Percentiles rank a stretch among this genome's conserved stretches.
These are phyloP conservation scores for Cyanocitta stelleri DNA, from an alignment of 2,113 vertebrate genomes.

Conservation along the genomic window DNA sequence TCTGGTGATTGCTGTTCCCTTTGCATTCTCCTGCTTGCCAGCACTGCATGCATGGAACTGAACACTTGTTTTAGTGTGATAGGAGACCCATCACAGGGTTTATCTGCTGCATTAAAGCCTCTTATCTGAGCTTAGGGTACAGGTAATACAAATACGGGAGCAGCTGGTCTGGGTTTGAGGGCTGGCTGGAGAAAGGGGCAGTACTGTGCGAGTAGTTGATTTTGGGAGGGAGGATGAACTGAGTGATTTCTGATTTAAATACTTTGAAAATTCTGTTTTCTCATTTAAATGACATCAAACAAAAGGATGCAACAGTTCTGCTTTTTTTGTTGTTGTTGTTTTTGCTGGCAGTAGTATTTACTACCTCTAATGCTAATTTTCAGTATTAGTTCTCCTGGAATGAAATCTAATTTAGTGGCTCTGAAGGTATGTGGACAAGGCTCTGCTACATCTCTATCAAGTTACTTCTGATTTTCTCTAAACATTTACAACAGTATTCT, in stretches of 20 bases:
- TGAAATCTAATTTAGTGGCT: not conserved
- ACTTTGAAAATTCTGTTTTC: not conserved
- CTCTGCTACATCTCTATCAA: not conserved
- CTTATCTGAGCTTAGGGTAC: not conserved
- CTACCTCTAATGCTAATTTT: not conserved
- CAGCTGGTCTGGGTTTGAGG: not conserved
- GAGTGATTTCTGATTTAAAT: not conserved
- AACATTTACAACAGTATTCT: not conserved
- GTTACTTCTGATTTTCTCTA: not conserved
- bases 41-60: fast-evolving
- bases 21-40: not conserved
- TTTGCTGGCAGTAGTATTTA: not conserved
- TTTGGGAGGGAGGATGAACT: not conserved
- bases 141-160: not conserved
- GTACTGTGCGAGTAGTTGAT: not conserved
- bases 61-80: not conserved
- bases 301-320: not conserved
- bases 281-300: not conserved
- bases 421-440: not conserved
- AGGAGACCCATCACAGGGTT: not conserved
- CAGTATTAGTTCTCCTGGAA: not conserved
- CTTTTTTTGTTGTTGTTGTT: not conserved
- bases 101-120: not conserved
- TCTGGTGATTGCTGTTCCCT: not conserved
- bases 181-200: not conserved